Evolutionary conservation across 2,888 invertebrate species (phyloP).

Genomic region (Pteria penguin): DNA sequence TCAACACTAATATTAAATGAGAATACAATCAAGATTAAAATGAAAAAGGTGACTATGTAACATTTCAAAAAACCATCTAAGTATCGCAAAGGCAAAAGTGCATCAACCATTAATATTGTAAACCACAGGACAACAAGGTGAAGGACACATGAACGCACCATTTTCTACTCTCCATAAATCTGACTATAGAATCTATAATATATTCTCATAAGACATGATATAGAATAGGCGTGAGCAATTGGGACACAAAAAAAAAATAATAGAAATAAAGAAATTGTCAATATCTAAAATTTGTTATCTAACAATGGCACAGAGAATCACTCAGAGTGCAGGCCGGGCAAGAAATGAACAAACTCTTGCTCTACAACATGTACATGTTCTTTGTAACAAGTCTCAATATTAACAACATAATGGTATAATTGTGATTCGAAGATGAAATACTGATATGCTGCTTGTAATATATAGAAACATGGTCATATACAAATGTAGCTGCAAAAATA

Average conservation of each 20-base stretch:
- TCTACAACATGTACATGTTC: no score
- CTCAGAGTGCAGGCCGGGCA: neutral
- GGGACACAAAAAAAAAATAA: neutral
- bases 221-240: neutral
- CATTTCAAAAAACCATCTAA: neutral
- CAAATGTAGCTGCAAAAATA: no score
- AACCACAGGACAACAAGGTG: neutral
- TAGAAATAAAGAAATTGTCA: neutral
- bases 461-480: no score
- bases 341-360: neutral
- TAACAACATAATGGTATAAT: no score
- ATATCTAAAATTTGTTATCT: neutral
- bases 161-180: neutral
- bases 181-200: neutral
- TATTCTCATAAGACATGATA: neutral
- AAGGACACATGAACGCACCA: neutral
- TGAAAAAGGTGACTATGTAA: neutral
- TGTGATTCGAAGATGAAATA: no score
- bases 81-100: neutral
- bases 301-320: neutral
- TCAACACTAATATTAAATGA: neutral
- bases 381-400: no score
- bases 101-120: neutral
- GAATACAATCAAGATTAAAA: no score
- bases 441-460: no score